Evolutionary conservation across 2,797 vertebrate genomes (phyloP).

Genomic region (Perodicticus potto): DNA sequence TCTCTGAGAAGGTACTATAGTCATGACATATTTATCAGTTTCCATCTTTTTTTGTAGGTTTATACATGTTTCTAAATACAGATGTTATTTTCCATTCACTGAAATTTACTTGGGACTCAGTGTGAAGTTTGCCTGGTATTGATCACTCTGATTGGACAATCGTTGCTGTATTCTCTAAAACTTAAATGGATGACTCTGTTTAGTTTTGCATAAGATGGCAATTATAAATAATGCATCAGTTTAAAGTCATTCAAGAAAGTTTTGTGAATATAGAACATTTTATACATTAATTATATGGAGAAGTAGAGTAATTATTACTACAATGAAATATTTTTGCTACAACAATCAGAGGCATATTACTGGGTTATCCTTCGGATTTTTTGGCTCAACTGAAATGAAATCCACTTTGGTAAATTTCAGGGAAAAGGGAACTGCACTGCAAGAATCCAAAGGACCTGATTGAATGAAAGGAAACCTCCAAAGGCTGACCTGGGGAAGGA

Average conservation of each 20-base stretch:
- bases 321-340: not conserved
- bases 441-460: not conserved
- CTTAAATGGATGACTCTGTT: not conserved
- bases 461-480: not conserved
- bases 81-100: not conserved
- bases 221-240: not conserved
- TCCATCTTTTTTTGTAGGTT: not conserved
- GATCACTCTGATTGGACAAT: not conserved
- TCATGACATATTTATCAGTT: not conserved
- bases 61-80: not conserved
- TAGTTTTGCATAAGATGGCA: not conserved
- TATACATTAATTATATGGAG: not conserved
- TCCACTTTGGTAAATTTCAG: not conserved
- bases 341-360: not conserved
- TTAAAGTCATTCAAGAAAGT: not conserved
- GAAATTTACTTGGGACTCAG: not conserved
- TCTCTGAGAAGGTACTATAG: not conserved
- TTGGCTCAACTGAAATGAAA: slow-evolving; percentile 21
- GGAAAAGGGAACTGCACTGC: not conserved
- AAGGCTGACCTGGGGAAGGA: not conserved
- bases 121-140: not conserved
- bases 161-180: not conserved
- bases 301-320: not conserved
- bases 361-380: not conserved
- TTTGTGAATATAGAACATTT: not conserved